A percentile compares a stretch with the other conserved stretches of the same genome.
Conservation (phyloP, 2,888 invertebrate genomes). For the Gonocerus acuteangulatus region DNA sequence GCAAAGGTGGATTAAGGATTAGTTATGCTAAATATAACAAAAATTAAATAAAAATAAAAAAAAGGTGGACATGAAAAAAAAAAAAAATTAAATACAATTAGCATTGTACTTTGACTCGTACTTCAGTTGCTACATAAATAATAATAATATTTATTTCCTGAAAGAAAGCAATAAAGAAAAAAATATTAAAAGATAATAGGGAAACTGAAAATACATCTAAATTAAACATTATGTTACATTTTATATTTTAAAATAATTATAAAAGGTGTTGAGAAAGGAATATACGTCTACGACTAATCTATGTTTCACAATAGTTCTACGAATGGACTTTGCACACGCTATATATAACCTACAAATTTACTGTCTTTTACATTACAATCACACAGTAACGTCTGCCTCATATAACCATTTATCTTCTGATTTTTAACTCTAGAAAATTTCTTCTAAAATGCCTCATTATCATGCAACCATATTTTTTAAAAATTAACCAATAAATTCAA, state of each 20-base stretch:
- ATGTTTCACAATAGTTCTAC: conserved; percentile 21
- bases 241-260: conserved; percentile 1
- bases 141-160: too few species aligned
- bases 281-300: conserved; percentile 11
- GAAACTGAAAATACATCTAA: background rate
- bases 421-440: background rate
- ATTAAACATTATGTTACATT: background rate
- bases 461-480: conserved; percentile 11
- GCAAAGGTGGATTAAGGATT: background rate
- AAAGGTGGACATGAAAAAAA: background rate
- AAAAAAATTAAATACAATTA: background rate
- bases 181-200: too few species aligned
- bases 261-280: conserved; percentile 9
- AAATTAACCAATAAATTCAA: background rate
- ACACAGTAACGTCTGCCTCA: conserved; percentile 11
- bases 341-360: conserved; percentile 10
- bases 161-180: too few species aligned
- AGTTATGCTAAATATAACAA: background rate
- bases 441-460: conserved; percentile 12
- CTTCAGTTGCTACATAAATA: background rate
- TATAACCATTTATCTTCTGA: background rate
- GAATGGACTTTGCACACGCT: conserved; percentile 21
- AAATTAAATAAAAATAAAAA: background rate
- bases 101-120: background rate
- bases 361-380: conserved; percentile 21